Percentiles rank a stretch among this genome's conserved stretches.
These are phyloP conservation scores for Bubo blakistoni DNA, from an alignment of 2,113 vertebrate genomes.

Conservation along the genomic window DNA sequence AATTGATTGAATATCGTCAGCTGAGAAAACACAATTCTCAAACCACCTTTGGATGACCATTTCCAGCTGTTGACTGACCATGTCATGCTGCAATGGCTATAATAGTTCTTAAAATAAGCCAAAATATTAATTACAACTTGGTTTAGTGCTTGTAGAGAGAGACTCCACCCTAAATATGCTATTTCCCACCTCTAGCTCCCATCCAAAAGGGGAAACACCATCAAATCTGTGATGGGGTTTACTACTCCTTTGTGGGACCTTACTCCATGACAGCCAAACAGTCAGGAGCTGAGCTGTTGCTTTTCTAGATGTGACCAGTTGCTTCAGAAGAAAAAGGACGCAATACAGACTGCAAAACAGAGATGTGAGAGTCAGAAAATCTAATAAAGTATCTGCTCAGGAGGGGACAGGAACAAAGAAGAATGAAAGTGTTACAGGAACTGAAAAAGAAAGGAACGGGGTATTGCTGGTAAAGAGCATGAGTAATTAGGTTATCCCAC, in stretches of 20 bases:
- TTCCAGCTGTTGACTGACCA: not conserved
- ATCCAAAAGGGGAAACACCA: not conserved
- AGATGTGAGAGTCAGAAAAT: not conserved
- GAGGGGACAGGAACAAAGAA: not conserved
- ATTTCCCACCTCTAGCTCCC: not conserved
- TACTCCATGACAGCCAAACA: not conserved
- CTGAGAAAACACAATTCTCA: not conserved
- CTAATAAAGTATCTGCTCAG: not conserved
- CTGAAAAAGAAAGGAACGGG: not conserved
- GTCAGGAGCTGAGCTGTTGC: not conserved
- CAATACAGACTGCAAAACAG: not conserved
- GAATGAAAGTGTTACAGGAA: not conserved
- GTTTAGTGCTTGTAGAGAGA: not conserved
- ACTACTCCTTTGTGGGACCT: not conserved
- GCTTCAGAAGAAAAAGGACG: not conserved
- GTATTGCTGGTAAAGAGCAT: not conserved
- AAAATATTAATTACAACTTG: not conserved
- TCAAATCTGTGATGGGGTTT: not conserved
- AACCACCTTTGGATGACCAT: not conserved
- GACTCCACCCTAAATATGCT: not conserved
- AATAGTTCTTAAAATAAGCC: not conserved
- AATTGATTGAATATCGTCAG: not conserved
- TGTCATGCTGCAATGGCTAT: rapidly evolving
- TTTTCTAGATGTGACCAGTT: not conserved
- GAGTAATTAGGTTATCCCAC: not conserved